phyloP scores from a whole-genome alignment of 2,113 vertebrate genomes.

The Pao palembangensis region DNA sequence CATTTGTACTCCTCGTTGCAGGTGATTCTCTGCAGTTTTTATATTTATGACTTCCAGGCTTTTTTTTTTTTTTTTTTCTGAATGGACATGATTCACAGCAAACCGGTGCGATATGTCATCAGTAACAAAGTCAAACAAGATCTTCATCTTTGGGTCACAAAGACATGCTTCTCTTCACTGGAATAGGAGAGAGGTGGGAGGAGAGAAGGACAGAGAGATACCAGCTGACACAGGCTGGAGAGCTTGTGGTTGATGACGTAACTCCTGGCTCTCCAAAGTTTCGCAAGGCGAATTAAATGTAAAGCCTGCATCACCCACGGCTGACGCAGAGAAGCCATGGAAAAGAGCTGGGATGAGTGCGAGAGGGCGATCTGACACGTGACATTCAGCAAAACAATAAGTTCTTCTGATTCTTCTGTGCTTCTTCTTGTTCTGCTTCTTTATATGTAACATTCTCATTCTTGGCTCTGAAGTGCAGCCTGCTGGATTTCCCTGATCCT shows the following conservation, averaged over 20 bases:
- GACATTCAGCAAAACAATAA: too few relatives aligned
- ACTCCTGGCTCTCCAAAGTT: neutral
- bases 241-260: neutral
- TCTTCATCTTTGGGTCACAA: neutral
- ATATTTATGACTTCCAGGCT: constrained; percentile 2
- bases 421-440: too few relatives aligned
- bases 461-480: constrained; percentile 1
- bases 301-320: neutral
- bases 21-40: constrained; percentile 13
- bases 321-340: neutral
- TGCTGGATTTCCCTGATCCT: constrained; percentile 15
- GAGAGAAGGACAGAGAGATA: too few relatives aligned
- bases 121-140: too few relatives aligned
- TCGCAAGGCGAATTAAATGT: too few relatives aligned
- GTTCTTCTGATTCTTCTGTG: too few relatives aligned
- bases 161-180: neutral
- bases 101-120: too few relatives aligned
- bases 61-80: neutral
- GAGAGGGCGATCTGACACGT: too few relatives aligned
- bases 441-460: too few relatives aligned
- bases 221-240: neutral
- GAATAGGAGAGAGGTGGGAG: neutral
- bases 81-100: too few relatives aligned
- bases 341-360: neutral
- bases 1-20: constrained; percentile 2